Evolutionary conservation across 1,140 invertebrate genomes (phyloP).

Genomic region (Megalonaias nervosa): DNA sequence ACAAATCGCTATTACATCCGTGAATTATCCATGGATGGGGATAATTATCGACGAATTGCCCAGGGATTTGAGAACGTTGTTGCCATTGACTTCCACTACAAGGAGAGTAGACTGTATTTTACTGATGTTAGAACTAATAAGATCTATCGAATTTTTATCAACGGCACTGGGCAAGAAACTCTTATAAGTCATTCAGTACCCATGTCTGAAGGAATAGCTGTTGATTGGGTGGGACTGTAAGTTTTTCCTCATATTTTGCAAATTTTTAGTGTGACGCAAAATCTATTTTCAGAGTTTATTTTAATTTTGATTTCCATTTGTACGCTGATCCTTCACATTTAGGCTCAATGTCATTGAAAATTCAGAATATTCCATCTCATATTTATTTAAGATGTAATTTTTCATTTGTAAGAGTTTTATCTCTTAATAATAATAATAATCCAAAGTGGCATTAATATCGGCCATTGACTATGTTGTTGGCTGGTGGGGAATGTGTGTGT

Average conservation of each 20-base stretch:
- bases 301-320: too few species aligned
- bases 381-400: too few species aligned
- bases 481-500: too few species aligned
- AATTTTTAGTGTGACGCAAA: too few species aligned
- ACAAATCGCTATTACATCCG: slow-evolving; percentile 99
- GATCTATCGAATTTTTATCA: slow-evolving; percentile 78
- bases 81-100: slow-evolving; percentile 93
- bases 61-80: slow-evolving; percentile 98
- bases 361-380: too few species aligned
- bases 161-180: slow-evolving; percentile 78
- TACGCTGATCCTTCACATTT: not conserved
- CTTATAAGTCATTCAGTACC: slow-evolving; percentile 94
- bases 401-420: too few species aligned
- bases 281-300: too few species aligned
- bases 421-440: too few species aligned
- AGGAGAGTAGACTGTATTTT: slow-evolving; percentile 90
- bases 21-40: slow-evolving; percentile 93
- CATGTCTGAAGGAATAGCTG: slow-evolving; percentile 94
- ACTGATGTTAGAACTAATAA: slow-evolving; percentile 93
- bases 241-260: not conserved
- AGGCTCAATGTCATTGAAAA: not conserved
- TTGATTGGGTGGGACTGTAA: slow-evolving; percentile 92
- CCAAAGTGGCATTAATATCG: too few species aligned
- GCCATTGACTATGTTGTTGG: too few species aligned
- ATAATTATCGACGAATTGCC: slow-evolving; percentile 88